A percentile compares a stretch with the other conserved stretches of the same genome.
Conservation (phyloP, 2,113 vertebrate genomes). For the Sylvietta virens region DNA sequence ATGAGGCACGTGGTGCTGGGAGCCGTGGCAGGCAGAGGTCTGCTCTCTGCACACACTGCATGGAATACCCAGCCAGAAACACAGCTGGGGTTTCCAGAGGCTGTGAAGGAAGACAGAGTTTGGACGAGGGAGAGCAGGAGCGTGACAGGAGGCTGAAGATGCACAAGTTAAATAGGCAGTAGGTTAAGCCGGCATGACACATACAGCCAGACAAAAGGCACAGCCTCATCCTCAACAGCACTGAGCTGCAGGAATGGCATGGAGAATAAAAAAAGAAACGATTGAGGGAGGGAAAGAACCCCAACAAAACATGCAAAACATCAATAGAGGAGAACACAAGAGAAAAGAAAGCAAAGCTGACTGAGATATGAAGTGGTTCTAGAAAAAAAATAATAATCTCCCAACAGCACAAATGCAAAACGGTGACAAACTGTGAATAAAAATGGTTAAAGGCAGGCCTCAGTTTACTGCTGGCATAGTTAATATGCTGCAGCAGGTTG, state of each 20-base stretch:
- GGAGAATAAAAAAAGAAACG: neutral
- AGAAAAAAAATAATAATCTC: neutral
- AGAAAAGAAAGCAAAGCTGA: neutral
- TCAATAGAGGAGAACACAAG: neutral
- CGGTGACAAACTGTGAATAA: neutral
- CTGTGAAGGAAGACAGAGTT: neutral
- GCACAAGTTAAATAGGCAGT: neutral
- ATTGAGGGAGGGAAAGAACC: accelerated
- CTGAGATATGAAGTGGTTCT: neutral
- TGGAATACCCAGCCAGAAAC: neutral
- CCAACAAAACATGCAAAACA: neutral
- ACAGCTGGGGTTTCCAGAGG: accelerated
- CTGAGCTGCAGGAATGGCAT: neutral
- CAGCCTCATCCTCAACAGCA: neutral
- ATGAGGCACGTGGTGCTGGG: neutral
- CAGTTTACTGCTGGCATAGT: neutral
- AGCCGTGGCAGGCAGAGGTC: neutral
- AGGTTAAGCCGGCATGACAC: neutral
- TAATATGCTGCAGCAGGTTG: neutral
- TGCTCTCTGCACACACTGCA: neutral
- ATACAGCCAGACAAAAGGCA: neutral
- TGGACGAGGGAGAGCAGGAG: neutral
- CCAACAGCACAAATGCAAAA: neutral
- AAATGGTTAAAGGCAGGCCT: neutral
- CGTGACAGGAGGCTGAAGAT: neutral